Evolutionary conservation across 2,113 vertebrate species (phyloP).

Genomic region (Garra rufa): DNA sequence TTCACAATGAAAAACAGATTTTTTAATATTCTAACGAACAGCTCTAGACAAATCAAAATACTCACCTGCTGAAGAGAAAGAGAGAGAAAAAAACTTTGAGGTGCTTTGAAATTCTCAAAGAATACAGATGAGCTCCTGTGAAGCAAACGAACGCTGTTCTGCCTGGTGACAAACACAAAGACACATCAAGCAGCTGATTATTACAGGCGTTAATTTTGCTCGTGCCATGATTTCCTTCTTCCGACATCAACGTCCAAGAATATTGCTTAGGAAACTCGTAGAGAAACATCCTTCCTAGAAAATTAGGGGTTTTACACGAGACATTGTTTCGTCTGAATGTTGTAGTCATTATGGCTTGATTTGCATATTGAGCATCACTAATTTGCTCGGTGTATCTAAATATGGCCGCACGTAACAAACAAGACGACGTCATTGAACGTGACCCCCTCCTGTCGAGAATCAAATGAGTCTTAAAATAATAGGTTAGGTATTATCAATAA

Average conservation of each 20-base stretch:
- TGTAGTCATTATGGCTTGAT: conserved; percentile 65
- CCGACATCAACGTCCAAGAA: background rate
- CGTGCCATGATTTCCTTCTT: background rate
- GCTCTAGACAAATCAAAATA: background rate
- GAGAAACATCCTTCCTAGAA: background rate
- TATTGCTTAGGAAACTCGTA: background rate
- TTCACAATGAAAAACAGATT: background rate
- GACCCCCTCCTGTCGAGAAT: conserved; percentile 73
- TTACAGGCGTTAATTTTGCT: background rate
- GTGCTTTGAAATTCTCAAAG: background rate
- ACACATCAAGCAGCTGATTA: background rate
- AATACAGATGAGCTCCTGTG: background rate
- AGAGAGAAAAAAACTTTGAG: background rate
- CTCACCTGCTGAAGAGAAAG: conserved; percentile 4
- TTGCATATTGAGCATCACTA: conserved; percentile 87
- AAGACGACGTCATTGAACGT: conserved; percentile 91
- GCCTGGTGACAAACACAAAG: conserved; percentile 42
- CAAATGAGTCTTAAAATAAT: background rate
- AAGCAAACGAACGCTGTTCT: background rate
- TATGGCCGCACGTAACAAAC: conserved; percentile 84
- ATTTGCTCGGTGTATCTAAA: conserved; percentile 89
- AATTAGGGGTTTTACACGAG: background rate
- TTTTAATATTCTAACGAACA: background rate
- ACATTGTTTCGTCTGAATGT: conserved; percentile 1
- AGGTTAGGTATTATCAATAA: background rate